Evolutionary conservation across 2,797 vertebrate species (phyloP).

Genomic region (Enteromius paludinosus): DNA sequence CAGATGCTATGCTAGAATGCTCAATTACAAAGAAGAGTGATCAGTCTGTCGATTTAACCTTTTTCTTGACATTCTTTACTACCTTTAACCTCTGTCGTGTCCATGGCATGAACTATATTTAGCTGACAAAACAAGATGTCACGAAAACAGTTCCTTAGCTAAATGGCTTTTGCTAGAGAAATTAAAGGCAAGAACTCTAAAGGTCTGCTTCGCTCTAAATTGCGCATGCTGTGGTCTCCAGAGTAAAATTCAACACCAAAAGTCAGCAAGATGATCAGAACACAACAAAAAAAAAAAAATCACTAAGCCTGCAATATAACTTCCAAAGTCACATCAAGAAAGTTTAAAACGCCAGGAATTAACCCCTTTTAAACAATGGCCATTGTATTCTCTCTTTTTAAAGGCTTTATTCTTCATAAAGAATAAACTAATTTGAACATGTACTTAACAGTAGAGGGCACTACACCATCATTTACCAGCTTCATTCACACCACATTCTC

Average conservation of each 20-base stretch:
- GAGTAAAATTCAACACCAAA: constrained; percentile 23
- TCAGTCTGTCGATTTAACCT: constrained; percentile 49
- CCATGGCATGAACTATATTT: not conserved
- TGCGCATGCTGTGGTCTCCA: not conserved
- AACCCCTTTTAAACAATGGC: not conserved
- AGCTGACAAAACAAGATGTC: not conserved
- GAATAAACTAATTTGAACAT: constrained; percentile 8
- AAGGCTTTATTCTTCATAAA: not conserved
- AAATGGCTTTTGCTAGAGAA: not conserved
- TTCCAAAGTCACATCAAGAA: not conserved
- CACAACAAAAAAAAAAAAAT: not conserved
- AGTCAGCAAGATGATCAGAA: constrained; percentile 11
- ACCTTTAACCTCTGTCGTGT: constrained; percentile 8
- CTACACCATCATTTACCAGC: constrained; percentile 74
- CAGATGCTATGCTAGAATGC: constrained; percentile 68
- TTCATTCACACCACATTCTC: constrained; percentile 55
- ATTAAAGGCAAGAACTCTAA: not conserved
- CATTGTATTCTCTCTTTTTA: not conserved
- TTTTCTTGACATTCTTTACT: not conserved
- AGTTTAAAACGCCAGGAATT: not conserved
- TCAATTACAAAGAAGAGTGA: constrained; percentile 56
- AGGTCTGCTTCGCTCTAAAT: not conserved
- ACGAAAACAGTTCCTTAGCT: not conserved
- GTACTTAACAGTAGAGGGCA: constrained; percentile 83
- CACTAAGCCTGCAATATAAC: not conserved